Conservation (phyloP, 2,113 vertebrate species). For the Lamprotornis superbus region DNA sequence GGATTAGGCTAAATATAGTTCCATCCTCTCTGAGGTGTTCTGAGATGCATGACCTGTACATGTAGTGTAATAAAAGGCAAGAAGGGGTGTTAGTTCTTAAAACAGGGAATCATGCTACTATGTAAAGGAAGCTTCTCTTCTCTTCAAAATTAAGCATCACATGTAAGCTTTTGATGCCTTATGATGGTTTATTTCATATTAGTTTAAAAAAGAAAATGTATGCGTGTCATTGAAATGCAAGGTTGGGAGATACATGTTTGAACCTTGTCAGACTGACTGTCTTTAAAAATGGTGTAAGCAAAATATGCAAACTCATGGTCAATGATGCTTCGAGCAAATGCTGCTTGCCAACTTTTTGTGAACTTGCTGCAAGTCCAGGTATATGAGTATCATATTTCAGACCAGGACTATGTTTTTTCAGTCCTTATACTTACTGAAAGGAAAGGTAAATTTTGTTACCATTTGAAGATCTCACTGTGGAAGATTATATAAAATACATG, state of each 20-base stretch:
- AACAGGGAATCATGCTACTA: not conserved
- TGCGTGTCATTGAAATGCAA: not conserved
- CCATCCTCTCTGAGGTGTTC: not conserved
- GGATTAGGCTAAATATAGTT: not conserved
- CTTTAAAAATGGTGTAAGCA: not conserved
- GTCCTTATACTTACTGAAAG: not conserved
- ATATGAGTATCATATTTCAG: not conserved
- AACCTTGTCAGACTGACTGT: not conserved
- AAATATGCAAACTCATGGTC: not conserved
- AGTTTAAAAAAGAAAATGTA: not conserved
- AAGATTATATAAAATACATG: not conserved
- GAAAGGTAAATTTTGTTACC: not conserved
- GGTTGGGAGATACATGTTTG: not conserved
- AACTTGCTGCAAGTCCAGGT: not conserved
- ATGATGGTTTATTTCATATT: not conserved
- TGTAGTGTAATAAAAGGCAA: not conserved
- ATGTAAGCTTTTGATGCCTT: not conserved
- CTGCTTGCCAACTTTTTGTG: not conserved
- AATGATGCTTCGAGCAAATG: not conserved
- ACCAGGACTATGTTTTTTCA: not conserved
- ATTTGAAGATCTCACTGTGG: not conserved
- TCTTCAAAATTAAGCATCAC: not conserved
- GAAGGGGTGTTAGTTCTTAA: not conserved
- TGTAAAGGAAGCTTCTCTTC: not conserved
- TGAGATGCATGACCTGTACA: not conserved